These are phyloP conservation scores for Microchrysa polita DNA, from an alignment of 2,888 invertebrate genomes.

Conservation along the genomic window DNA sequence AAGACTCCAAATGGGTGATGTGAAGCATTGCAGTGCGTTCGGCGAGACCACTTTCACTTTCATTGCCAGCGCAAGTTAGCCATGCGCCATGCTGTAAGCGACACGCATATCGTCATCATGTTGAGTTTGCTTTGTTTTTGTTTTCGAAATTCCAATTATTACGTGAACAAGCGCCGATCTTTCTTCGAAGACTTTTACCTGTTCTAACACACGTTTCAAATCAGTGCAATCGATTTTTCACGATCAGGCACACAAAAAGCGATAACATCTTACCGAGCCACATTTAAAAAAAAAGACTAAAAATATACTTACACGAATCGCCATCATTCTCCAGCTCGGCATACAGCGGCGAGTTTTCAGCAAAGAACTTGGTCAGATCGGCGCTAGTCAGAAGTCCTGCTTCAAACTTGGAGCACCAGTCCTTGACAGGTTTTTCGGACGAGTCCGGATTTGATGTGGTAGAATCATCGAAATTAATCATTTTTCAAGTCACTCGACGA, in stretches of 20 bases:
- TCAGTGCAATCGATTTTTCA: no score
- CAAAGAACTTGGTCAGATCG: slow-evolving; percentile 61
- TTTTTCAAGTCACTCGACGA: slow-evolving; percentile 21
- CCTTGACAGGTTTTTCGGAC: slow-evolving; percentile 57
- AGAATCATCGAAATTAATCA: slow-evolving; percentile 49
- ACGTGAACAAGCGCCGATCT: neutral
- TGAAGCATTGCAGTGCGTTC: neutral
- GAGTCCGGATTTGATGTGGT: slow-evolving; percentile 35
- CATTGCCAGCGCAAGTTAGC: slow-evolving; percentile 2
- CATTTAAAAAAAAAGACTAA: no score
- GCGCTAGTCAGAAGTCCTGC: slow-evolving; percentile 58
- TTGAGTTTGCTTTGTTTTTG: no score
- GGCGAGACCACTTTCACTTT: slow-evolving; percentile 28
- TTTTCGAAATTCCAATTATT: neutral
- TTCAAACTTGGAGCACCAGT: slow-evolving; percentile 63
- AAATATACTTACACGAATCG: slow-evolving; percentile 59
- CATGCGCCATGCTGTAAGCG: neutral
- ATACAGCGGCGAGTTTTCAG: slow-evolving; percentile 60
- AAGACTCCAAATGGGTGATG: no score
- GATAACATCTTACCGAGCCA: neutral
- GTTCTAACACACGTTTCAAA: no score
- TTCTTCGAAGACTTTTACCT: no score
- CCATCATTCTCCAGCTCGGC: slow-evolving; percentile 59
- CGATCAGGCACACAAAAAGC: no score
- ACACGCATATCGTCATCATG: neutral